Evolutionary conservation across 2,113 vertebrate species (phyloP).

Genomic region (Indicator maculatus): DNA sequence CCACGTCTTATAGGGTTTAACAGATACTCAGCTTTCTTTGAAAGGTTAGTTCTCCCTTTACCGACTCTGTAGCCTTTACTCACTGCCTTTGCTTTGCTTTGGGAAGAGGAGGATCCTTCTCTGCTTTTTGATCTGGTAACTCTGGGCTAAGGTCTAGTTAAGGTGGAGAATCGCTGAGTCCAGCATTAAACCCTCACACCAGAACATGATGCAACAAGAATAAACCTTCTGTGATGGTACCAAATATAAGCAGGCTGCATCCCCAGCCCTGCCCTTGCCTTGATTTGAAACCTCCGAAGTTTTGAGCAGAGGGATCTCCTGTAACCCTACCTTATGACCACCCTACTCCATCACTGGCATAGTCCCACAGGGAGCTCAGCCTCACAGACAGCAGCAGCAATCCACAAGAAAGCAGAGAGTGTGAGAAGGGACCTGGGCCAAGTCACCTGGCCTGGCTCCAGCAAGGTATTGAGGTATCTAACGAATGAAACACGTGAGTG

Average conservation of each 20-base stretch:
- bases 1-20: rapidly evolving
- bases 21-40: background rate
- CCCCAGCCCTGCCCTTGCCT: background rate
- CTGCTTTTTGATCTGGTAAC: background rate
- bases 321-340: background rate
- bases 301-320: background rate
- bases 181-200: background rate
- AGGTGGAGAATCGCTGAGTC: background rate
- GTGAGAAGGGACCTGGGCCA: background rate
- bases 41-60: background rate
- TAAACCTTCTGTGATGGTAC: background rate
- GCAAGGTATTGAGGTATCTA: background rate
- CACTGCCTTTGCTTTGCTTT: background rate
- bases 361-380: rapidly evolving
- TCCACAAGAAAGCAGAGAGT: background rate
- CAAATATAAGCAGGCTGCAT: rapidly evolving
- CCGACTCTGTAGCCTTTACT: rapidly evolving
- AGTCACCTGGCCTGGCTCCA: background rate
- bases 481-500: rapidly evolving
- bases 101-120: background rate
- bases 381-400: background rate
- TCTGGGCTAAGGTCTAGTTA: background rate
- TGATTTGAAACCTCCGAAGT: rapidly evolving
- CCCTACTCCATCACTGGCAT: rapidly evolving
- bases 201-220: rapidly evolving